phyloP scores from a whole-genome alignment of 1,140 invertebrate species.

The Paralvinella palmiformis region DNA sequence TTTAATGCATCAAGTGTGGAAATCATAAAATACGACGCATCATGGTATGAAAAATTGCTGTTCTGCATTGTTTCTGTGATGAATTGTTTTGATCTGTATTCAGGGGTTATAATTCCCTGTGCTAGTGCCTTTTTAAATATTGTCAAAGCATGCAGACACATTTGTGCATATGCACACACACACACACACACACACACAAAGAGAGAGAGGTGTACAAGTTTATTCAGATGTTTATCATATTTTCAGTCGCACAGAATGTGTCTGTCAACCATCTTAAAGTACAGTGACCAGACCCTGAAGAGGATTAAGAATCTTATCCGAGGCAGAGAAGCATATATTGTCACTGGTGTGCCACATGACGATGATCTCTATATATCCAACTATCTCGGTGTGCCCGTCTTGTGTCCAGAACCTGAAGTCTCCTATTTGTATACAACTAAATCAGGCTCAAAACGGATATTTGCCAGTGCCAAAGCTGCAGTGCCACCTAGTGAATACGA shows the following conservation, averaged over 20 bases:
- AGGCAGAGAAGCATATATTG: conserved; percentile 47
- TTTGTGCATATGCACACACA: too few relatives aligned
- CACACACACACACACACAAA: too few relatives aligned
- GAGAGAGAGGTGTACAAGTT: too few relatives aligned
- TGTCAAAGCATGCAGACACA: too few relatives aligned
- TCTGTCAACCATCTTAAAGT: conserved; percentile 46
- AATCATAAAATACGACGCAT: too few relatives aligned
- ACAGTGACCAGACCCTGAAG: conserved; percentile 43
- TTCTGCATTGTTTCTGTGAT: too few relatives aligned
- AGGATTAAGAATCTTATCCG: conserved; percentile 44
- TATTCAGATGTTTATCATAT: not conserved
- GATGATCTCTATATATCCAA: conserved; percentile 48
- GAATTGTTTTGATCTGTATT: too few relatives aligned
- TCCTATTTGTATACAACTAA: conserved; percentile 47
- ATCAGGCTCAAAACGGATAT: conserved; percentile 49
- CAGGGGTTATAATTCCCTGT: too few relatives aligned
- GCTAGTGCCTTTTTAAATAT: too few relatives aligned
- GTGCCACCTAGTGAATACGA: conserved; percentile 47
- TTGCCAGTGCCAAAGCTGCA: conserved; percentile 43
- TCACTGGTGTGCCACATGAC: conserved; percentile 42
- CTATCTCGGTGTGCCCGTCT: conserved; percentile 41
- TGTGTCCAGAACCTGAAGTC: conserved; percentile 47
- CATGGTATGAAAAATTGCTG: too few relatives aligned
- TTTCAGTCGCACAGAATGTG: conserved; percentile 48
- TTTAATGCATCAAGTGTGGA: not conserved